A percentile compares a stretch with the other conserved stretches of the same genome.
These are phyloP conservation scores for Dromiciops gliroides DNA, from an alignment of 2,113 vertebrate genomes.

Conservation along the genomic window DNA sequence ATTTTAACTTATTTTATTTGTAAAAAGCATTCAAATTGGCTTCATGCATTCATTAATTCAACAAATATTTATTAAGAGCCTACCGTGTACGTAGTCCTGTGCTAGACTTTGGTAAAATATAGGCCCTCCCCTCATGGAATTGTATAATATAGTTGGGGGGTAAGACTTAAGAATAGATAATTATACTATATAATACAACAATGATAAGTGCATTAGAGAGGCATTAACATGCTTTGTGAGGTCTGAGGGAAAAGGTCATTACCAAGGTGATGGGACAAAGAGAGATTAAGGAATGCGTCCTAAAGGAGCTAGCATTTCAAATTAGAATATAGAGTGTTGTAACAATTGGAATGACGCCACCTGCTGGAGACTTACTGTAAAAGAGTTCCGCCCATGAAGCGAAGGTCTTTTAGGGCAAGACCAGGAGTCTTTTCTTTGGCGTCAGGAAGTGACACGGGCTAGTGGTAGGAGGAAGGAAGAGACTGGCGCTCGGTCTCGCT, in stretches of 20 bases:
- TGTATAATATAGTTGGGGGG: neutral
- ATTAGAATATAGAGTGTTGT: neutral
- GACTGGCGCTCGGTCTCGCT: no score
- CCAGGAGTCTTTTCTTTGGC: no score
- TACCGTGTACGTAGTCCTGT: neutral
- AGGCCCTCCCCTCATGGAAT: neutral
- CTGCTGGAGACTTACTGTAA: no score
- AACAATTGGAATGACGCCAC: no score
- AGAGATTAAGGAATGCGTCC: neutral
- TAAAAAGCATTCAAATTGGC: neutral
- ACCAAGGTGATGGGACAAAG: neutral
- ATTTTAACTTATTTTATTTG: neutral
- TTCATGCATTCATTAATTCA: neutral
- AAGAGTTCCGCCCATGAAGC: no score
- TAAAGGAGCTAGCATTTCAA: neutral
- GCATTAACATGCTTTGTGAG: neutral
- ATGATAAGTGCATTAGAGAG: neutral
- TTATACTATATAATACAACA: neutral
- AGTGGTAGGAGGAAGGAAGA: no score
- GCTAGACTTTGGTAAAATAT: neutral
- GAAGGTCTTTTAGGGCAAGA: no score
- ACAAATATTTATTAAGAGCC: neutral
- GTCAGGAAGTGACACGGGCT: no score
- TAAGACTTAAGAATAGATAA: neutral
- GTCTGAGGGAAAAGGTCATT: neutral